A percentile compares a stretch with the other conserved stretches of the same genome.
Evolutionary conservation across 2,113 vertebrate genomes (phyloP).

Genomic region (Anarhynchus alexandrinus): DNA sequence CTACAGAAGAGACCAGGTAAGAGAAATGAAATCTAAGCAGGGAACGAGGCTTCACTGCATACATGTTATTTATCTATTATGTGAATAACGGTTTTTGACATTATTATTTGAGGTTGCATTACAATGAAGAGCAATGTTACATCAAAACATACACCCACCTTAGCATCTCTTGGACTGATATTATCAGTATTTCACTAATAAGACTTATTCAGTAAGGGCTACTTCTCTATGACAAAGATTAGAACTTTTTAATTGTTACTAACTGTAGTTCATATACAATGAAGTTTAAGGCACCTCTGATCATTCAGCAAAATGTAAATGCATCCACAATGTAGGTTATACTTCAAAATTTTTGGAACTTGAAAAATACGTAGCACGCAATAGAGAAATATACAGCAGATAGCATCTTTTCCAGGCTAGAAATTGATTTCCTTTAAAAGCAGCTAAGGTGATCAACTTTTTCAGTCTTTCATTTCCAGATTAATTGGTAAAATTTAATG

Average conservation of each 20-base stretch:
- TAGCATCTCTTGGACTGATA: background rate
- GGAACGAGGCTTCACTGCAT: conserved; percentile 39
- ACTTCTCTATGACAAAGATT: background rate
- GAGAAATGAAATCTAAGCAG: background rate
- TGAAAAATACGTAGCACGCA: background rate
- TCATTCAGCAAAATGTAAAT: background rate
- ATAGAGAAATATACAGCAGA: background rate
- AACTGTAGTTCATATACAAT: background rate
- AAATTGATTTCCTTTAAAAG: background rate
- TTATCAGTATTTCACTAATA: background rate
- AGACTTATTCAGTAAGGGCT: background rate
- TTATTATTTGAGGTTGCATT: background rate
- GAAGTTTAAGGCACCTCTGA: background rate
- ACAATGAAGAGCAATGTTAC: background rate
- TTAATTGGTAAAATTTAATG: background rate
- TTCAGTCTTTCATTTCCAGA: background rate
- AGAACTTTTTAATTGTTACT: background rate
- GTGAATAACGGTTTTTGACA: background rate
- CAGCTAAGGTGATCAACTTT: background rate
- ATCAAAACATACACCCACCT: background rate
- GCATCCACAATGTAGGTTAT: background rate
- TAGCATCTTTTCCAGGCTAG: background rate
- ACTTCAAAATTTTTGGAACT: background rate
- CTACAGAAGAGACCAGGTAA: conserved; percentile 91
- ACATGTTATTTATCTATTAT: background rate